Evolutionary conservation across 2,888 invertebrate species (phyloP), one percentile per base, ranked within the genome.

Genomic region (Sepiola atlantica): DNA sequence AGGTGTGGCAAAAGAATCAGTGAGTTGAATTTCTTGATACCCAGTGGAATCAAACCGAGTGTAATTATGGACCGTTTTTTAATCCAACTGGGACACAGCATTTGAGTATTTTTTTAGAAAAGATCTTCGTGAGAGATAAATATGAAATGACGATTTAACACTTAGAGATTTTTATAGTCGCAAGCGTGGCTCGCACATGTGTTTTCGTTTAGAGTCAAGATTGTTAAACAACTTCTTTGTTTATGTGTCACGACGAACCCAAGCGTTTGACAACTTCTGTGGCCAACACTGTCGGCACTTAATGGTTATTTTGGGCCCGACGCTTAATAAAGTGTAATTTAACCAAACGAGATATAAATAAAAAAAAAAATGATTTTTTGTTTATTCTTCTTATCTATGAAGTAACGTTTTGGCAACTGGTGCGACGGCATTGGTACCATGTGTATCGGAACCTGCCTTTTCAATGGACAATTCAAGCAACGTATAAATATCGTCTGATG

Each of bases 71-170:
- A 77, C 77, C n/a, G 14, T 16, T 77, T 45, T 8, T 77, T 21
- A 77, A 77, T 77, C n/a, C 77, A 77, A n/a, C 32, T 77, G 77
- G 77, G 77, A 77, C 77, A 77, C 77, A 77, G n/a, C 77, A 77
- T n/a, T 77, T 77, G 32, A 77, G 3, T 2, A 45, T 45, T 45
- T n/a, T 77, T 77, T 77, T 77, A 77, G n/a, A 16, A 77, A 77
- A 77, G 77, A 77, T 77, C 77, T 77, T 77, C 77, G 16, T n/a
- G n/a, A 77, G 4, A 77, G 77, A 77, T 77, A 77, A 77, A 77
- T 77, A 77, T n/a, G 77, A 77, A 77, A n/a, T n/a, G n/a, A 77
- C 77, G 77, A 77, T n/a, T 77, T 77, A 77, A 77, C 77, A 77
- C 77, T 77, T 77, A 77, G 16, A 77, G 77, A 77, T n/a, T 77